A percentile compares a stretch with the other conserved stretches of the same genome.
Conservation (phyloP, 1,140 invertebrate genomes). For the Limonius californicus region DNA sequence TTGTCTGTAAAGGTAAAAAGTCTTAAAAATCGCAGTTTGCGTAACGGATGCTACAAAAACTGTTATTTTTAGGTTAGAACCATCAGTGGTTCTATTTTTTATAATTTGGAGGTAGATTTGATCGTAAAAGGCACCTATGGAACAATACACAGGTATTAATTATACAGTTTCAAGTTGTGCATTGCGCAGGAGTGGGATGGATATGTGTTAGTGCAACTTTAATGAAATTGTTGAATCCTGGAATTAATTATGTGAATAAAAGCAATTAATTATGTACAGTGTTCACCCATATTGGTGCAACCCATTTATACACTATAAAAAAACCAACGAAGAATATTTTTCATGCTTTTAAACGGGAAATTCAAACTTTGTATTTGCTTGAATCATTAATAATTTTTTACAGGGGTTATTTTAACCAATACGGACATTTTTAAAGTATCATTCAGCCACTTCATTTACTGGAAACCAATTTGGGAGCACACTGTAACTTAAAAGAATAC, state of each 20-base stretch:
- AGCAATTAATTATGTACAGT: no score
- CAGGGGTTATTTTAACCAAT: no score
- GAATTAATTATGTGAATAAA: no score
- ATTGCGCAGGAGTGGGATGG: background rate
- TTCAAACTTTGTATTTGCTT: no score
- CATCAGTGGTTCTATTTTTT: conserved; percentile 4
- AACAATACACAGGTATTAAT: background rate
- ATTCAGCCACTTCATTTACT: background rate
- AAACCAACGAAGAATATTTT: background rate
- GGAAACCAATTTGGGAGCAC: background rate
- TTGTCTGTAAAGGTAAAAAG: conserved; percentile 51
- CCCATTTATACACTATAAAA: background rate
- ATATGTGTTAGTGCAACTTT: background rate
- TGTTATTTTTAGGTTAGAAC: conserved; percentile 1
- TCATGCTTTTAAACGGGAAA: no score
- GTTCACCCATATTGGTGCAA: no score
- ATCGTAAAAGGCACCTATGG: conserved; percentile 17
- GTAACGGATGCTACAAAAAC: background rate
- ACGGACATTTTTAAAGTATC: no score
- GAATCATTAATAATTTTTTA: no score
- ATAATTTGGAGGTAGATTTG: conserved; percentile 13
- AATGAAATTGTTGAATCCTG: no score
- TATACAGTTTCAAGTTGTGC: background rate
- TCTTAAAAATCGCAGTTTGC: background rate
- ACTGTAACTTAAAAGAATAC: no score